Evolutionary conservation across 2,888 invertebrate species (phyloP).

Genomic region (Ichneumon xanthorius): DNA sequence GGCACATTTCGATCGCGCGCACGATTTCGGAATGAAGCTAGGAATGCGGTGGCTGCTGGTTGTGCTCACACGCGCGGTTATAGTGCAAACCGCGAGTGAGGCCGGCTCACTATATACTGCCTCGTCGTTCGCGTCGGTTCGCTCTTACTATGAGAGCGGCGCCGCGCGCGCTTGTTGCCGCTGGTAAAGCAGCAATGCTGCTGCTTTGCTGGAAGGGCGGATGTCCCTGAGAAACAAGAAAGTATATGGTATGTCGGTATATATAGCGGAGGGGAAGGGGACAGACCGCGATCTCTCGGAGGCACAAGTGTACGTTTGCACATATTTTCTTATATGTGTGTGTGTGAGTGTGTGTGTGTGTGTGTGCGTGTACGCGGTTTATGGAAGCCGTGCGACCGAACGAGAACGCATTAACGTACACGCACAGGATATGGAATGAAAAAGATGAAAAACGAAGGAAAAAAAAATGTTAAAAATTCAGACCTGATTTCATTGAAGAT

Average conservation of each 20-base stretch:
- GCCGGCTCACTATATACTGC: background rate
- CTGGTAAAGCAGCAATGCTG: constrained; percentile 22
- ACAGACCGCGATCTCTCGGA: constrained; percentile 44
- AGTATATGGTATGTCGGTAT: constrained; percentile 47
- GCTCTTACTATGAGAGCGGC: constrained; percentile 31
- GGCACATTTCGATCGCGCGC: constrained; percentile 64
- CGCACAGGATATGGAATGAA: constrained; percentile 51
- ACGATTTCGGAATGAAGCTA: constrained; percentile 77
- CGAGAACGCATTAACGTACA: constrained; percentile 58
- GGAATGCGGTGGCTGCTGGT: constrained; percentile 66
- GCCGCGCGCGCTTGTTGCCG: constrained; percentile 27
- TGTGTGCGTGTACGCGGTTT: constrained; percentile 38
- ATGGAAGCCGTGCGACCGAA: constrained; percentile 57
- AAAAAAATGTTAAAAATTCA: constrained; percentile 15
- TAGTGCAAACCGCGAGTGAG: constrained; percentile 18
- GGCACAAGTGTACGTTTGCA: constrained; percentile 15
- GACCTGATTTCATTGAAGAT: constrained; percentile 53
- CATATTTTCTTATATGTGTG: background rate
- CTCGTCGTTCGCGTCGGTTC: constrained; percentile 39
- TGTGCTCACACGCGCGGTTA: constrained; percentile 11
- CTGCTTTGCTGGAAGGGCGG: constrained; percentile 49
- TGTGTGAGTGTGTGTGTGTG: constrained; percentile 1
- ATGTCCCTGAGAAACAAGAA: constrained; percentile 70
- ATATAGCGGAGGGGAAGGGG: constrained; percentile 15
- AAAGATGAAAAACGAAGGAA: constrained; percentile 7